Conservation (phyloP, 2,888 invertebrate species). For the Notodonta ziczac region DNA sequence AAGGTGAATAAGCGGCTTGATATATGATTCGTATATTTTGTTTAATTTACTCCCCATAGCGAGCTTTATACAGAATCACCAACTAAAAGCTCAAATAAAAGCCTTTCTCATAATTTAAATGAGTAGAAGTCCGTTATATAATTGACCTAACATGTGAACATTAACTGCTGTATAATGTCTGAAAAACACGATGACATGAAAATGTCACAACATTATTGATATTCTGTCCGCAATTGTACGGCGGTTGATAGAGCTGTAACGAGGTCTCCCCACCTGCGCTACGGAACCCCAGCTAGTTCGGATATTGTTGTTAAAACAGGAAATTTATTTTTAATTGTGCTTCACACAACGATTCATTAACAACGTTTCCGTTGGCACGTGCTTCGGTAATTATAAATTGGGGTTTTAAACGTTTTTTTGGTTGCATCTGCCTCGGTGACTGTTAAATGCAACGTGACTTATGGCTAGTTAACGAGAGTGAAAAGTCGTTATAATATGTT, state of each 20-base stretch:
- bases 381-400: slow-evolving; percentile 18
- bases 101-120: no score
- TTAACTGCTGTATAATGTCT: no score
- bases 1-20: neutral
- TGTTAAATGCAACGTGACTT: slow-evolving; percentile 5
- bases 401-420: slow-evolving; percentile 16
- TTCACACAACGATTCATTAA: slow-evolving; percentile 36
- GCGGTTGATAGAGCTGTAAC: slow-evolving; percentile 39
- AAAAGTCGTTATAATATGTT: neutral
- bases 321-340: slow-evolving; percentile 55
- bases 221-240: slow-evolving; percentile 14
- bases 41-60: neutral
- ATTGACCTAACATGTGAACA: no score
- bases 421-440: slow-evolving; percentile 28
- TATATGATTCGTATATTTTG: no score
- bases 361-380: slow-evolving; percentile 28
- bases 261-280: slow-evolving; percentile 41
- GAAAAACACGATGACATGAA: no score
- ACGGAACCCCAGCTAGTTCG: slow-evolving; percentile 42
- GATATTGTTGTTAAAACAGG: slow-evolving; percentile 51
- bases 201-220: neutral
- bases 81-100: no score
- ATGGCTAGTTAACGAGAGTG: neutral
- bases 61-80: no score
- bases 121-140: no score